Evolutionary conservation across 1,140 invertebrate species (phyloP).

Genomic region (Hycleus phaleratus): DNA sequence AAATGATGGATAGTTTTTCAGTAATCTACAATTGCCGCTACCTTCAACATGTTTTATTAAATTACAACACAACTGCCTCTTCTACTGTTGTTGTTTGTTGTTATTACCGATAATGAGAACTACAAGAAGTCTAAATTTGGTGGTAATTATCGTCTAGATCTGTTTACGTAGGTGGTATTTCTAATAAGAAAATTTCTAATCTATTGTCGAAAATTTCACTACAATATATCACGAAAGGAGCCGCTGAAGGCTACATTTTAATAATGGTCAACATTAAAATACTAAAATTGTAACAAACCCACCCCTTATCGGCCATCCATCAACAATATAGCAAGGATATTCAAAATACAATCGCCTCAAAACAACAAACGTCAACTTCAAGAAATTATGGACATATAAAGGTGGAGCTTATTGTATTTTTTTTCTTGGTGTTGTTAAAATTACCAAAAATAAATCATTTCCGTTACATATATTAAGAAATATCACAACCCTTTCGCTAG

Average conservation of each 20-base stretch:
- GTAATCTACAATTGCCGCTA: not conserved
- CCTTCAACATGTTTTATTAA: not conserved
- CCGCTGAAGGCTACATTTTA: conserved; percentile 13
- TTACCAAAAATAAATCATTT: conserved; percentile 1
- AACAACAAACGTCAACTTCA: not conserved
- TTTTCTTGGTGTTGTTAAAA: no score
- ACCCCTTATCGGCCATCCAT: no score
- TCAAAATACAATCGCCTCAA: not conserved
- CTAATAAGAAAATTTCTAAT: not conserved
- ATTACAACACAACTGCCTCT: no score
- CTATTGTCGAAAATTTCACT: not conserved
- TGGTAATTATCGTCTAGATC: no score
- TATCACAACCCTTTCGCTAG: not conserved
- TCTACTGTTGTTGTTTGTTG: no score
- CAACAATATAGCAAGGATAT: no score
- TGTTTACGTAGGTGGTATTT: not conserved
- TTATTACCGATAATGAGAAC: no score
- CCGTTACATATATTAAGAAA: not conserved
- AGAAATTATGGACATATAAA: conserved; percentile 14
- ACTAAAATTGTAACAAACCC: no score
- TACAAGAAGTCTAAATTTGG: no score
- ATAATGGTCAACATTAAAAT: not conserved
- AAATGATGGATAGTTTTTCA: not conserved
- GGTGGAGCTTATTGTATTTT: not conserved
- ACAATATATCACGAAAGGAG: conserved; percentile 4